A percentile compares a stretch with the other conserved stretches of the same genome.
These are phyloP conservation scores for Caradrina kadenii DNA, from an alignment of 2,888 invertebrate genomes.

Conservation along the genomic window DNA sequence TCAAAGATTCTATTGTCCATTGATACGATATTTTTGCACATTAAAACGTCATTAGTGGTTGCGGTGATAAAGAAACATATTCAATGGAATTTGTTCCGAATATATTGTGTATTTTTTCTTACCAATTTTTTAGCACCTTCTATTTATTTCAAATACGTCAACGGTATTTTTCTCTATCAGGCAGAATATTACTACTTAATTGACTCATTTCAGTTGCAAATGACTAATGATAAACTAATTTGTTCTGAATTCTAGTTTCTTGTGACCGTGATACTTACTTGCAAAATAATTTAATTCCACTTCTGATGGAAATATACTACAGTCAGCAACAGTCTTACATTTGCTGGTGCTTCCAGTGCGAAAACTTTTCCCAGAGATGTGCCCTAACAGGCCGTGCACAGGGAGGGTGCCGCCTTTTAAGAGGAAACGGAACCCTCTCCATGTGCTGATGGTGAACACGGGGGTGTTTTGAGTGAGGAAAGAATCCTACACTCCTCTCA, in stretches of 20 bases:
- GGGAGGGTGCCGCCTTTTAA: no score
- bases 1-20: not conserved
- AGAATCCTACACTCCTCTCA: no score
- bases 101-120: not conserved
- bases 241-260: constrained; percentile 21
- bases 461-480: no score
- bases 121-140: not conserved
- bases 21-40: constrained; percentile 18
- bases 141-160: no score
- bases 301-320: not conserved
- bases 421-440: no score
- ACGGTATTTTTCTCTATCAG: no score
- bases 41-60: constrained; percentile 35
- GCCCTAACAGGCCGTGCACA: no score
- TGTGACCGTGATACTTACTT: constrained; percentile 26
- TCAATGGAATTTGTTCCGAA: not conserved
- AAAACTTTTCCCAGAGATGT: no score
- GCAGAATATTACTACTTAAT: no score
- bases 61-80: constrained; percentile 16
- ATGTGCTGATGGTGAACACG: no score
- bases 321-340: no score
- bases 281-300: constrained; percentile 11
- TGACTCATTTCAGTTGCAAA: constrained; percentile 20
- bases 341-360: no score
- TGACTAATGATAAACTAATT: constrained; percentile 20